Conservation (phyloP, 2,797 vertebrate species). For the Ctenochaetus hawaiiensis region DNA sequence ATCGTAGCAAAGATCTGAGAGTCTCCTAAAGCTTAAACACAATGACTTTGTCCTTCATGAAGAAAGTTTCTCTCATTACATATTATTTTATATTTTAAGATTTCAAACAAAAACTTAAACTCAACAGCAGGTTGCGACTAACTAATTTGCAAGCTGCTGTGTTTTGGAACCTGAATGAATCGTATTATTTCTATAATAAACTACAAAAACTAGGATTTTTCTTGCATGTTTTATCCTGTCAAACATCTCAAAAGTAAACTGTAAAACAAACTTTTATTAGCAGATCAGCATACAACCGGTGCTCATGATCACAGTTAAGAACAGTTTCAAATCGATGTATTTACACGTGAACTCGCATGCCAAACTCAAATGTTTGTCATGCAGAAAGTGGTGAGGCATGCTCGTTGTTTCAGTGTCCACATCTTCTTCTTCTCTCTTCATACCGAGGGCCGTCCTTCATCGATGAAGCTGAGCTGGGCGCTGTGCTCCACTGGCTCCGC, state of each 20-base stretch:
- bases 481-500: slow-evolving; percentile 72
- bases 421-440: slow-evolving; percentile 36
- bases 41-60: neutral
- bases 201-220: too few relatives aligned
- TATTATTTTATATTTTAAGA: too few relatives aligned
- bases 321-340: slow-evolving; percentile 47
- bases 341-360: slow-evolving; percentile 49
- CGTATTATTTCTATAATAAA: too few relatives aligned
- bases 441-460: slow-evolving; percentile 83
- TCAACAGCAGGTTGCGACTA: too few relatives aligned
- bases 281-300: slow-evolving; percentile 37
- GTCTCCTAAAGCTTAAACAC: neutral
- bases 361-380: slow-evolving; percentile 59
- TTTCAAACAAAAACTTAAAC: too few relatives aligned
- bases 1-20: too few relatives aligned
- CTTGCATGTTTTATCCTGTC: neutral
- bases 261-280: slow-evolving; percentile 69
- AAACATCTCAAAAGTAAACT: slow-evolving; percentile 38
- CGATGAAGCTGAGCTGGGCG: slow-evolving; percentile 83
- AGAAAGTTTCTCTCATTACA: too few relatives aligned
- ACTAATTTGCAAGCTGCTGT: too few relatives aligned
- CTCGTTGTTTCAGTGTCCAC: slow-evolving; percentile 30
- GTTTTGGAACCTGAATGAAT: too few relatives aligned
- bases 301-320: slow-evolving; percentile 33
- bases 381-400: slow-evolving; percentile 64